These are phyloP conservation scores for Ochropacha duplaris DNA, from an alignment of 2,888 invertebrate genomes.

Conservation along the genomic window DNA sequence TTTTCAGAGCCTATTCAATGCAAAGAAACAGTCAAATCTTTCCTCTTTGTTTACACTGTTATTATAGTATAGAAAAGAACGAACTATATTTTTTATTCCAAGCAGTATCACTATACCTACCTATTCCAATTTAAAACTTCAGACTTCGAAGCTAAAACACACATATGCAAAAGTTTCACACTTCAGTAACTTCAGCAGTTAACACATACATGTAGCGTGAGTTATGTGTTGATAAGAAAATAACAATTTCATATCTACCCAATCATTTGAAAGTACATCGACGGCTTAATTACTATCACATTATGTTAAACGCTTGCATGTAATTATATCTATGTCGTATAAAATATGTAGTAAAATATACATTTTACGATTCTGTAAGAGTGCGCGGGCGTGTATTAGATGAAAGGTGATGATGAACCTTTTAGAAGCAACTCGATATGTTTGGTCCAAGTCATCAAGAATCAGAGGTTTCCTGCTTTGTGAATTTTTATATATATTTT, in stretches of 20 bases:
- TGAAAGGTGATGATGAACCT: slow-evolving; percentile 55
- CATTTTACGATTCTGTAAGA: slow-evolving; percentile 40
- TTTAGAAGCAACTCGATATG: slow-evolving; percentile 48
- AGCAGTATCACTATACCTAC: too few relatives aligned
- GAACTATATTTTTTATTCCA: too few relatives aligned
- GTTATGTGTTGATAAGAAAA: not conserved
- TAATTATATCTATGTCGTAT: slow-evolving; percentile 30
- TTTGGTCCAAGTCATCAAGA: slow-evolving; percentile 34
- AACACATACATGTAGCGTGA: too few relatives aligned
- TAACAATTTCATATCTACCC: not conserved
- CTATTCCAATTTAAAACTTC: too few relatives aligned
- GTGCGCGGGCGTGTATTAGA: slow-evolving; percentile 42
- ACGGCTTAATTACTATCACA: not conserved
- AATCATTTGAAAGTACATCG: not conserved
- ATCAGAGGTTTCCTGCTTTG: slow-evolving; percentile 7
- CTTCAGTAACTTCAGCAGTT: not conserved
- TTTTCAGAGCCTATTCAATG: too few relatives aligned
- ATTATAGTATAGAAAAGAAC: too few relatives aligned
- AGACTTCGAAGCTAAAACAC: too few relatives aligned
- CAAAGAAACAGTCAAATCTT: too few relatives aligned
- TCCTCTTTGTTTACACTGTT: too few relatives aligned
- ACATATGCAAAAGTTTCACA: too few relatives aligned
- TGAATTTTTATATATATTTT: slow-evolving; percentile 10
- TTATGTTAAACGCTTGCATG: slow-evolving; percentile 5
- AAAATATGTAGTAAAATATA: slow-evolving; percentile 45